Evolutionary conservation across 2,888 invertebrate genomes (phyloP).

Genomic region (Dicycla oo): DNA sequence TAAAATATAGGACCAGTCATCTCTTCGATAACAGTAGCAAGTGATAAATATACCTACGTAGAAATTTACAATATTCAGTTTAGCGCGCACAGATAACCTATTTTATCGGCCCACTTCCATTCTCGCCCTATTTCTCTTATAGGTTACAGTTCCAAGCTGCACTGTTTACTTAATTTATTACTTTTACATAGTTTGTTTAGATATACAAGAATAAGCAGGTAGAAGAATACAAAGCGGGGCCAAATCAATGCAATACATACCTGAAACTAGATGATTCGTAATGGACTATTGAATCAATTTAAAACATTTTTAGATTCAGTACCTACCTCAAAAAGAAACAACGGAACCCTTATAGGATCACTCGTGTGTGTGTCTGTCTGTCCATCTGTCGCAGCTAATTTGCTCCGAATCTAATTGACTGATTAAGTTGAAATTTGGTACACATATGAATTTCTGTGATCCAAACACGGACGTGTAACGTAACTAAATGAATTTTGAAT

Average conservation of each 20-base stretch:
- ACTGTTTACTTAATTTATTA: conserved; percentile 6
- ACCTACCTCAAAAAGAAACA: no score
- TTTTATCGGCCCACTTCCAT: conserved; percentile 51
- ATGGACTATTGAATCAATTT: background rate
- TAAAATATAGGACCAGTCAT: background rate
- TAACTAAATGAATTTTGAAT: no score
- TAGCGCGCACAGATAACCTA: conserved; percentile 56
- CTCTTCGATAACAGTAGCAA: conserved; percentile 1
- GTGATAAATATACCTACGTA: conserved; percentile 13
- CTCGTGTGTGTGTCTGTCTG: no score
- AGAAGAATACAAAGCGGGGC: background rate
- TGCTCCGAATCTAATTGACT: no score
- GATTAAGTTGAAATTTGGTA: no score
- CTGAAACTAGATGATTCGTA: background rate
- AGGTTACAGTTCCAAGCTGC: conserved; percentile 29
- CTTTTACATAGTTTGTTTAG: background rate
- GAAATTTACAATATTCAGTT: conserved; percentile 26
- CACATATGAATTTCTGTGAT: no score
- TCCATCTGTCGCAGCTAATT: no score
- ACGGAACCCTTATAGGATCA: no score
- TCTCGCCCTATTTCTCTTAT: conserved; percentile 52
- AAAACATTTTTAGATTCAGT: no score
- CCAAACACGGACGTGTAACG: no score
- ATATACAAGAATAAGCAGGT: background rate
- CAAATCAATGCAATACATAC: background rate